Evolutionary conservation across 2,113 vertebrate species (phyloP).

Genomic region (Barbus barbus): DNA sequence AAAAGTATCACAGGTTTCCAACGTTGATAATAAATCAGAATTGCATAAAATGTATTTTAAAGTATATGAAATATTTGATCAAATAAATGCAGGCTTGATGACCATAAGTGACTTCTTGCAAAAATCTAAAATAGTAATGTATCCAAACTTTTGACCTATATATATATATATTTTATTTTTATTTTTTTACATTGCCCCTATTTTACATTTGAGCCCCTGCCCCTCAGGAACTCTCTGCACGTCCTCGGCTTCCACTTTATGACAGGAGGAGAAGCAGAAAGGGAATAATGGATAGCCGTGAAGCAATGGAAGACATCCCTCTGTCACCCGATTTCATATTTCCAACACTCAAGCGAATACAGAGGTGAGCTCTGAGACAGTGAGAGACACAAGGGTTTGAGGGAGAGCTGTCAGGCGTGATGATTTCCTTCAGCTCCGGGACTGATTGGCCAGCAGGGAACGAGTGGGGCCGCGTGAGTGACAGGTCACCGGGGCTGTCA

Average conservation of each 20-base stretch:
- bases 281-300: neutral
- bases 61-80: too few relatives aligned
- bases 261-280: neutral
- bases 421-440: conserved; percentile 1
- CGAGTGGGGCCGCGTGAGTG: neutral
- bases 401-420: conserved; percentile 23
- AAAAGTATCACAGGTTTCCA: too few relatives aligned
- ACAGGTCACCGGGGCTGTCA: conserved; percentile 31
- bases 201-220: too few relatives aligned
- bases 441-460: conserved; percentile 22
- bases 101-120: too few relatives aligned
- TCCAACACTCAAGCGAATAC: neutral
- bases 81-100: too few relatives aligned
- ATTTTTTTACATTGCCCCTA: too few relatives aligned
- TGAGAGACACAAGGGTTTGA: neutral
- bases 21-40: too few relatives aligned
- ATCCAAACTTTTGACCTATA: too few relatives aligned
- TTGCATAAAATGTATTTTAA: too few relatives aligned
- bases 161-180: too few relatives aligned
- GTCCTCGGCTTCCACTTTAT: conserved; percentile 6
- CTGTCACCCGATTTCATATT: conserved; percentile 18
- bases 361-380: neutral
- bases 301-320: neutral
- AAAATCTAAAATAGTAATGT: too few relatives aligned
- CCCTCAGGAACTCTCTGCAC: too few relatives aligned